Evolutionary conservation across 2,113 vertebrate species (phyloP).

Genomic region (Myocastor coypus): DNA sequence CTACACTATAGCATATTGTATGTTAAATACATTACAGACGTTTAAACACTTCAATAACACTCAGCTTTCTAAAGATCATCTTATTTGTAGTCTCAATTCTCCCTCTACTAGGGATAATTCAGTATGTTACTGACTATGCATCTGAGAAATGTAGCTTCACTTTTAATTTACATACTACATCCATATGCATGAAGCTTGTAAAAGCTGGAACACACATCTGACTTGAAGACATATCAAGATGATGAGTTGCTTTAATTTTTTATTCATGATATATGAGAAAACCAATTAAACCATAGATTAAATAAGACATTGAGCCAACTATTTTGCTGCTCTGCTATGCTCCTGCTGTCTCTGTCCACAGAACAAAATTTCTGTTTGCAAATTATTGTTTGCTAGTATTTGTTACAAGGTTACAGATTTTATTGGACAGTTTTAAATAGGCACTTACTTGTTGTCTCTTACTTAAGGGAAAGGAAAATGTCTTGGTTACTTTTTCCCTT

Average conservation of each 20-base stretch:
- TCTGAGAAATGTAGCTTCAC: neutral
- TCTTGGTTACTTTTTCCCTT: too few relatives aligned
- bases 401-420: neutral
- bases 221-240: neutral
- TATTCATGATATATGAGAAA: neutral
- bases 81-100: neutral
- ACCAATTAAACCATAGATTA: neutral
- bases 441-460: neutral
- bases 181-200: neutral
- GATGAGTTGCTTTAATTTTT: neutral
- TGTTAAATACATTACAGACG: neutral
- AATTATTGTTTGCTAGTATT: neutral
- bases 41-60: neutral
- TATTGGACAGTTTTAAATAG: neutral
- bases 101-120: neutral
- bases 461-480: neutral
- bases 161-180: neutral
- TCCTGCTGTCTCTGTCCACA: neutral
- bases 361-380: neutral
- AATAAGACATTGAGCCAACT: neutral
- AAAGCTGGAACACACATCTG: neutral
- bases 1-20: neutral
- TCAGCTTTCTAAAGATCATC: neutral
- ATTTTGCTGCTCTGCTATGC: neutral
- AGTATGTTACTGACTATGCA: neutral